These are phyloP conservation scores for Frankliniella intonsa DNA, from an alignment of 2,888 invertebrate genomes.

Conservation along the genomic window DNA sequence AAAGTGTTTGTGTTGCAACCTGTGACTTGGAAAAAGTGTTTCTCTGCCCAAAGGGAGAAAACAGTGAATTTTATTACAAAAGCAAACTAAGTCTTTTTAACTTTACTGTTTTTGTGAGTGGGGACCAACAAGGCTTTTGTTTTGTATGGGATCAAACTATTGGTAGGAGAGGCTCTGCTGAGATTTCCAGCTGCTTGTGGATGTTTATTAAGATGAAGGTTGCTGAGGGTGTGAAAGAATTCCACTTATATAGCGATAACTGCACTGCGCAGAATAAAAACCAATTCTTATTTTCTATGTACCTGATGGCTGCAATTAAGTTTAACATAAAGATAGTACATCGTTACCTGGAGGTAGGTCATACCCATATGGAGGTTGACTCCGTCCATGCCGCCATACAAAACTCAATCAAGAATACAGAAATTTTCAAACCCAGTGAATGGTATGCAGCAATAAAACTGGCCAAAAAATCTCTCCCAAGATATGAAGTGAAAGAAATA, in stretches of 20 bases:
- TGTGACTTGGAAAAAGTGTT: background rate
- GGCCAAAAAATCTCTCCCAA: background rate
- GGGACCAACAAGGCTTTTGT: background rate
- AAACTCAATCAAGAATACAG: background rate
- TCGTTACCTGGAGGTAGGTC: background rate
- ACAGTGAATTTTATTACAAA: background rate
- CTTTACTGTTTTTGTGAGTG: background rate
- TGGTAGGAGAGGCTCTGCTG: background rate
- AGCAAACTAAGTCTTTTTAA: background rate
- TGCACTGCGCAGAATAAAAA: background rate
- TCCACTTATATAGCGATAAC: background rate
- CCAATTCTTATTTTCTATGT: background rate
- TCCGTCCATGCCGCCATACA: background rate
- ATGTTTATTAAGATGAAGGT: background rate
- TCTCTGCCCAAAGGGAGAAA: background rate
- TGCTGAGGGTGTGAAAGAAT: background rate
- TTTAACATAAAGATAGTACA: background rate
- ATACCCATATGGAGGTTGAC: background rate
- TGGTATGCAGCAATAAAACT: background rate
- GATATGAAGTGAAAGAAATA: background rate
- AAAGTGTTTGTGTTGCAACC: background rate
- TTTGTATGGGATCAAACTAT: background rate
- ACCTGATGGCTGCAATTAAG: background rate
- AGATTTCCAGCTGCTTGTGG: background rate
- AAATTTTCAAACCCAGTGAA: background rate